Evolutionary conservation across 1,140 invertebrate genomes (phyloP).

Genomic region (Heliothis virescens): DNA sequence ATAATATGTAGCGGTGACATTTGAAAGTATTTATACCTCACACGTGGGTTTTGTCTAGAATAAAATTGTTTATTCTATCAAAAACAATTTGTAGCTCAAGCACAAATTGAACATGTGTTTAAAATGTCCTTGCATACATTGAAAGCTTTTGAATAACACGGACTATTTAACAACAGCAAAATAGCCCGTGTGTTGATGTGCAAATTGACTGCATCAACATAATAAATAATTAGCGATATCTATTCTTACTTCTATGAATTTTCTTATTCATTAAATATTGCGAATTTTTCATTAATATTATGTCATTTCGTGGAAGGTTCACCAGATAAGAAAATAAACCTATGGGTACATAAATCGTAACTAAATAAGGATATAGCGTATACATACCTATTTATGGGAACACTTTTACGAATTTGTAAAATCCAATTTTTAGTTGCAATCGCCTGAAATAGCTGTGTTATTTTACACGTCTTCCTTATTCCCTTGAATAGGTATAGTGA

Average conservation of each 20-base stretch:
- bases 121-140: conserved; percentile 18
- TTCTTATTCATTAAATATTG: too few relatives aligned
- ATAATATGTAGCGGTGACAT: neutral
- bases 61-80: neutral
- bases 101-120: neutral
- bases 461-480: neutral
- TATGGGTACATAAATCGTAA: too few relatives aligned
- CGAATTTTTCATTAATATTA: too few relatives aligned
- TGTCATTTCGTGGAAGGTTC: too few relatives aligned
- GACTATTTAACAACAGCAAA: neutral
- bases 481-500: neutral
- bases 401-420: neutral
- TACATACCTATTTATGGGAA: too few relatives aligned
- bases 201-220: too few relatives aligned
- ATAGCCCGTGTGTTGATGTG: too few relatives aligned
- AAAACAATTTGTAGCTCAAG: neutral
- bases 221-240: too few relatives aligned
- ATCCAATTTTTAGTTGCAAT: neutral
- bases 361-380: too few relatives aligned
- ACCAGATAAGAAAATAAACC: too few relatives aligned
- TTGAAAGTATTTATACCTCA: conserved; percentile 13
- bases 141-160: neutral
- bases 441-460: neutral
- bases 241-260: too few relatives aligned
- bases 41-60: conserved; percentile 18